Evolutionary conservation across 2,113 vertebrate species (phyloP).

Genomic region (Antennarius striatus): DNA sequence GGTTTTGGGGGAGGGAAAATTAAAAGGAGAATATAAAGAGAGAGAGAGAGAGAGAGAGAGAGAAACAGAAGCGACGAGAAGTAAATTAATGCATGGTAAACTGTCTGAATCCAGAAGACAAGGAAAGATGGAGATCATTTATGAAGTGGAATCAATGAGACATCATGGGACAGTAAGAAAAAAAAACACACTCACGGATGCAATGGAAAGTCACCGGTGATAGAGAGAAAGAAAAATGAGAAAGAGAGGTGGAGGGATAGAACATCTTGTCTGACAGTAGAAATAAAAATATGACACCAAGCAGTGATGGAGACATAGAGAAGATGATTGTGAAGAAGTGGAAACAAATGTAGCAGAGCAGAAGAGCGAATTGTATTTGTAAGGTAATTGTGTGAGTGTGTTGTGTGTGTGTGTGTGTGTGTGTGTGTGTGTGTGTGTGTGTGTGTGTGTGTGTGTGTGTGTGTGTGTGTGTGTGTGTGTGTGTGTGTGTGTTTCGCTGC

Average conservation of each 20-base stretch:
- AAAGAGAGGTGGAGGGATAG: constrained; percentile 38
- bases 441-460: constrained; percentile 5
- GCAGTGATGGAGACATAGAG: constrained; percentile 58
- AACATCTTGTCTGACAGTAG: constrained; percentile 44
- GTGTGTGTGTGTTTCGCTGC: constrained; percentile 9
- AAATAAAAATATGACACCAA: constrained; percentile 56
- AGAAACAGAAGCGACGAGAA: constrained; percentile 75
- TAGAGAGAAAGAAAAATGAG: constrained; percentile 37
- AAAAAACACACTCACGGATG: constrained; percentile 32
- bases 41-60: constrained; percentile 52
- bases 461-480: constrained; percentile 8
- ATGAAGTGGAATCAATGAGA: constrained; percentile 60
- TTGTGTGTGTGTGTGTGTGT: constrained; percentile 1
- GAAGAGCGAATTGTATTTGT: constrained; percentile 44
- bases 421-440: constrained; percentile 10
- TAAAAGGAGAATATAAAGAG: constrained; percentile 44
- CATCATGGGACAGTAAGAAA: constrained; percentile 33
- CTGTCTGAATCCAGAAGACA: constrained; percentile 73
- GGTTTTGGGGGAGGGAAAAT: constrained; percentile 16
- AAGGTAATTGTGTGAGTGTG: constrained; percentile 11
- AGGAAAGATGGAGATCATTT: constrained; percentile 64
- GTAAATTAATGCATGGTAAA: constrained; percentile 79
- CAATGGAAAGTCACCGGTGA: no score
- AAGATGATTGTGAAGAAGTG: constrained; percentile 60
- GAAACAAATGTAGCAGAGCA: constrained; percentile 66